These are phyloP conservation scores for Corbicula japonica DNA, from an alignment of 2,888 invertebrate species.

Conservation along the genomic window DNA sequence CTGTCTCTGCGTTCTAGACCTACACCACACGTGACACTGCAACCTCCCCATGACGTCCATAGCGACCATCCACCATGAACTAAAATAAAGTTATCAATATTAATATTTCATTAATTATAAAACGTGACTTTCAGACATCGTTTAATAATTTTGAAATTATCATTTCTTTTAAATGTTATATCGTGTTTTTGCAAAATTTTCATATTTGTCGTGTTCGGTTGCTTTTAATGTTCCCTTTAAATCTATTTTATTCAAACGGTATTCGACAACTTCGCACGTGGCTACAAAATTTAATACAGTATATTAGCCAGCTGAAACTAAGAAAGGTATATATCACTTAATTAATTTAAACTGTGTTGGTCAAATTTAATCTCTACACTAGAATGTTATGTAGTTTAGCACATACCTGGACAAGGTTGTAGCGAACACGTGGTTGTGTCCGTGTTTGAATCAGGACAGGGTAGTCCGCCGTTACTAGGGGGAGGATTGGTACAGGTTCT, in stretches of 20 bases:
- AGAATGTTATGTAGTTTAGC: neutral
- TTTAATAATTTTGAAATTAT: neutral
- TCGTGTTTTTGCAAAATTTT: neutral
- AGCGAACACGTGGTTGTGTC: neutral
- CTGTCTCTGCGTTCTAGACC: slow-evolving; percentile 5
- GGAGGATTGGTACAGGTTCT: slow-evolving; percentile 16
- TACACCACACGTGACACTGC: slow-evolving; percentile 7
- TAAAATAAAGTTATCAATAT: neutral
- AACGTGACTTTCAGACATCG: neutral
- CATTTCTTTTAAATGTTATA: neutral
- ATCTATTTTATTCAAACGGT: neutral
- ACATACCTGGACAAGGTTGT: slow-evolving; percentile 3
- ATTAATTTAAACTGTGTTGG: neutral
- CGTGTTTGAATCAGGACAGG: neutral
- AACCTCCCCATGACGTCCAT: slow-evolving; percentile 13
- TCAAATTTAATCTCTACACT: neutral
- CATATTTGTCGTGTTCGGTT: neutral
- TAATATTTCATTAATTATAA: neutral
- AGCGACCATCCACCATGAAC: slow-evolving; percentile 16
- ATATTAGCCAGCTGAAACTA: neutral
- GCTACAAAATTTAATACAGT: neutral
- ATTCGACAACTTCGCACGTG: neutral
- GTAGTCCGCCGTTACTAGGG: slow-evolving; percentile 1
- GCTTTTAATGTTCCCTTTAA: neutral
- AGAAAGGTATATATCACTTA: neutral